These are phyloP conservation scores for Neopelma chrysocephalum DNA, from an alignment of 2,797 vertebrate genomes.

Conservation along the genomic window DNA sequence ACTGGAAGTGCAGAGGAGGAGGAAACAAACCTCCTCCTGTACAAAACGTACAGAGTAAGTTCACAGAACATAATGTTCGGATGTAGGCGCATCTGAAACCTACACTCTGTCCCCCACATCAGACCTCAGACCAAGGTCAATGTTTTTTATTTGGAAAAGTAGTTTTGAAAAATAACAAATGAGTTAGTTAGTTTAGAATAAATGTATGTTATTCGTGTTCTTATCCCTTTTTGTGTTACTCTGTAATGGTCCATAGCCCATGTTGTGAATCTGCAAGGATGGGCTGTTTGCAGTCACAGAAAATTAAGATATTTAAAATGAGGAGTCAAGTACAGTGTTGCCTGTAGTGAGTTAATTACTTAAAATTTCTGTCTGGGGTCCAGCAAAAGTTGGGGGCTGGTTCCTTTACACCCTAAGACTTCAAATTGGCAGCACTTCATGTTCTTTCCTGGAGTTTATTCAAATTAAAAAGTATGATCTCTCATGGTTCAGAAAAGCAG, in stretches of 20 bases:
- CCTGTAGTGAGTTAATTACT: not conserved
- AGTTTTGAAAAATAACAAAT: constrained; percentile 15
- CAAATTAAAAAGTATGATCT: not conserved
- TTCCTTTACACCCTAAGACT: not conserved
- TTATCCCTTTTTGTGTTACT: not conserved
- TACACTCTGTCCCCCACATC: not conserved
- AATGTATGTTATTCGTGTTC: not conserved
- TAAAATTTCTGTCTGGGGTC: not conserved
- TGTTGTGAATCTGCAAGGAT: not conserved
- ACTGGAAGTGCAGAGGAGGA: constrained; percentile 7
- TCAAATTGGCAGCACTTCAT: not conserved
- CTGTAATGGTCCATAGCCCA: not conserved
- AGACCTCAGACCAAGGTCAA: constrained; percentile 11
- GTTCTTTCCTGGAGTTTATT: not conserved
- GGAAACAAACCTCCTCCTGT: not conserved
- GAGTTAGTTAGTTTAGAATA: not conserved
- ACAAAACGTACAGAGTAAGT: not conserved
- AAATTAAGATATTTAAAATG: not conserved
- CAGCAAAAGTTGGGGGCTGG: not conserved
- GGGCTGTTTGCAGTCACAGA: not conserved
- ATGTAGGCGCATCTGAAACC: not conserved
- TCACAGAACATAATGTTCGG: not conserved
- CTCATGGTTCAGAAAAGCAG: not conserved
- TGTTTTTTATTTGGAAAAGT: constrained; percentile 12
- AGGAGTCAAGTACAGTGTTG: not conserved